Evolutionary conservation across 2,113 vertebrate genomes (phyloP).

Genomic region (Hucho hucho): DNA sequence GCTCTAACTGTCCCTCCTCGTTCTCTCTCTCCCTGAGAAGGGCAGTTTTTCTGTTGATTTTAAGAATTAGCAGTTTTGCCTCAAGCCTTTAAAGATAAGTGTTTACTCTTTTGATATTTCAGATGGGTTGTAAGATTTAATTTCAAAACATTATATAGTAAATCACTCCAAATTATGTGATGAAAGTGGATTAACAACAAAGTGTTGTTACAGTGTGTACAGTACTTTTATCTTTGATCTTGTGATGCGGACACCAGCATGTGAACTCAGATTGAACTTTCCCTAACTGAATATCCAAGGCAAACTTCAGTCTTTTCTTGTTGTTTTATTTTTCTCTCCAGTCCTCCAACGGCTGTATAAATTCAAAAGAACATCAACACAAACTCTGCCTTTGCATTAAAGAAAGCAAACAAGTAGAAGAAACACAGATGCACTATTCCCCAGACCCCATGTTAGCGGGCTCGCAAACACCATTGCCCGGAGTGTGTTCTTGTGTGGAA

Average conservation of each 20-base stretch:
- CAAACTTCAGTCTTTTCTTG: constrained; percentile 56
- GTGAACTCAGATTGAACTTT: constrained; percentile 66
- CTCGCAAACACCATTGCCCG: constrained; percentile 70
- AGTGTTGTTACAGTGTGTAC: constrained; percentile 21
- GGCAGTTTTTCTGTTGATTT: constrained; percentile 47
- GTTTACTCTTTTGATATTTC: background rate
- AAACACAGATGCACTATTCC: constrained; percentile 60
- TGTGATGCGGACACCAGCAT: constrained; percentile 42
- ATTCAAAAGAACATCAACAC: constrained; percentile 71
- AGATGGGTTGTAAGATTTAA: constrained; percentile 16
- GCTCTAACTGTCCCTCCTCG: constrained; percentile 17
- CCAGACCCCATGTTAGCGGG: constrained; percentile 70
- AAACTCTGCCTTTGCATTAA: constrained; percentile 58
- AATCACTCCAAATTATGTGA: constrained; percentile 7
- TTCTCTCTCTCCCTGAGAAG: constrained; percentile 33
- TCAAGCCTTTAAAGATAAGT: background rate
- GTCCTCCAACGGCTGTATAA: constrained; percentile 56
- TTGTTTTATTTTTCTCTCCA: constrained; percentile 52
- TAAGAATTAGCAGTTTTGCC: constrained; percentile 31
- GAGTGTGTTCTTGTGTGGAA: constrained; percentile 73
- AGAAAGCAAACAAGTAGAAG: constrained; percentile 69
- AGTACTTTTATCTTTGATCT: constrained; percentile 49
- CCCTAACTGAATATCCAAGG: constrained; percentile 32
- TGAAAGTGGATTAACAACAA: too few species aligned
- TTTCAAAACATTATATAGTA: background rate